Conservation (phyloP, 2,113 vertebrate species). For the Antechinus stuartii region DNA sequence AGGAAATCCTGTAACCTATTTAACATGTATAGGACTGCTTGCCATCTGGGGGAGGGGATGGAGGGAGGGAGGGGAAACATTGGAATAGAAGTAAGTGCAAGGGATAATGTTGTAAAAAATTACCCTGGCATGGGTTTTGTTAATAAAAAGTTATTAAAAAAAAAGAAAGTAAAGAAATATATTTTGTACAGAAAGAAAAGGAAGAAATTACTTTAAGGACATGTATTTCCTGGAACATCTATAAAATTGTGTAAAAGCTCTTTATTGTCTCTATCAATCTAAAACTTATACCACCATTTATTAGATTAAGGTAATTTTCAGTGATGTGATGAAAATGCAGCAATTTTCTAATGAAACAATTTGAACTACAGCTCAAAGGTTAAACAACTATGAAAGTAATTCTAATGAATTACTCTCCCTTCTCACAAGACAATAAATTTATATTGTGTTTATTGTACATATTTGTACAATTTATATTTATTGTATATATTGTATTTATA, state of each 20-base stretch:
- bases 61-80: too few relatives aligned
- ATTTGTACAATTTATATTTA: too few relatives aligned
- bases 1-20: too few relatives aligned
- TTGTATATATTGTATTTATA: not conserved
- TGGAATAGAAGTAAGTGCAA: too few relatives aligned
- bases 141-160: too few relatives aligned
- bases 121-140: too few relatives aligned
- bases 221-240: not conserved
- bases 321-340: conserved; percentile 30
- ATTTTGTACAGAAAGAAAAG: not conserved
- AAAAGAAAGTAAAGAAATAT: not conserved
- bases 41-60: too few relatives aligned
- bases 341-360: conserved; percentile 22
- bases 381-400: conserved; percentile 32
- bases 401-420: not conserved
- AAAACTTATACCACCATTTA: conserved; percentile 7
- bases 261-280: not conserved
- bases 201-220: not conserved
- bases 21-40: too few relatives aligned
- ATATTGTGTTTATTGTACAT: too few relatives aligned
- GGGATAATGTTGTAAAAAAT: too few relatives aligned
- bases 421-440: not conserved
- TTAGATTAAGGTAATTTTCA: conserved; percentile 4
- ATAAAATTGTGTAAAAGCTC: conserved; percentile 7
- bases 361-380: conserved; percentile 14